Conservation (phyloP, 2,113 vertebrate genomes). For the Macrotis lagotis region DNA sequence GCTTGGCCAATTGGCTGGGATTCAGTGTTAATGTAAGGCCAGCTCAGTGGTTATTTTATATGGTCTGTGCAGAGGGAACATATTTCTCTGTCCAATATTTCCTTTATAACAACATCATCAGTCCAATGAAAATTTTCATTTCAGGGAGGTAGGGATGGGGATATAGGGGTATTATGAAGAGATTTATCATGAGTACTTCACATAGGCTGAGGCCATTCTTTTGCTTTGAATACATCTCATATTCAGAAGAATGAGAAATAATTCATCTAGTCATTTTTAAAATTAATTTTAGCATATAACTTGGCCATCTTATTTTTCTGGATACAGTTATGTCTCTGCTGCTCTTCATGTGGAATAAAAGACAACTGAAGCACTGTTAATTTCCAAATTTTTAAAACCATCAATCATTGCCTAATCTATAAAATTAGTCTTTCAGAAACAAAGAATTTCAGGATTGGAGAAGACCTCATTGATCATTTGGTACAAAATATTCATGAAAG, state of each 20-base stretch:
- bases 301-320: not conserved
- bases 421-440: not conserved
- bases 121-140: not conserved
- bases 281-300: not conserved
- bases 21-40: too few species aligned
- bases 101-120: not conserved
- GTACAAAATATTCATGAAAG: not conserved
- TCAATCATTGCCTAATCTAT: not conserved
- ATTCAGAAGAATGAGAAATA: not conserved
- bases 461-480: not conserved
- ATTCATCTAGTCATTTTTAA: not conserved
- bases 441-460: not conserved
- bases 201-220: not conserved
- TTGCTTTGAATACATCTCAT: not conserved
- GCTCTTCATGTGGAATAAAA: not conserved
- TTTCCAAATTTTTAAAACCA: too few species aligned
- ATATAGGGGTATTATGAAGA: not conserved
- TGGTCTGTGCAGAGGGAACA: too few species aligned
- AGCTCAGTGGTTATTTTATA: too few species aligned
- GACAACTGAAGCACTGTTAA: not conserved
- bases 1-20: too few species aligned
- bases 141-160: not conserved
- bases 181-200: not conserved
- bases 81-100: too few species aligned
- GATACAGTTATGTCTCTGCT: not conserved